Percentiles rank a stretch among this genome's conserved stretches.
These are phyloP conservation scores for Merops nubicus DNA, from an alignment of 2,113 vertebrate genomes.

Conservation along the genomic window DNA sequence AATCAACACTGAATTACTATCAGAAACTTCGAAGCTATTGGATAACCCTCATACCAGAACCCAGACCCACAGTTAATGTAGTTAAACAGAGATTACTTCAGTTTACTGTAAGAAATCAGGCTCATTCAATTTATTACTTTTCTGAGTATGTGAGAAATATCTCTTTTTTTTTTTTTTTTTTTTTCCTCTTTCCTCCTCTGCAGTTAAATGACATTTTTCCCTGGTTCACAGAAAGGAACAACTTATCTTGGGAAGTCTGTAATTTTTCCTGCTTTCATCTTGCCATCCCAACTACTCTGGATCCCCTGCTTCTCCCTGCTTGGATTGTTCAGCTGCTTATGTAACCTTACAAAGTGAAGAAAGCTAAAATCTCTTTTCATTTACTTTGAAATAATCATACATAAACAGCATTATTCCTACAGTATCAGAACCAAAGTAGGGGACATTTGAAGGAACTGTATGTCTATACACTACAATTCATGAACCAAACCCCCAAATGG, in stretches of 20 bases:
- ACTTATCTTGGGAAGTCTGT: background rate
- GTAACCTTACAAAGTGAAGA: background rate
- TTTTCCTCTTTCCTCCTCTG: background rate
- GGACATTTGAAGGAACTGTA: background rate
- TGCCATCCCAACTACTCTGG: background rate
- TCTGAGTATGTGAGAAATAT: background rate
- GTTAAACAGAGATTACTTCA: background rate
- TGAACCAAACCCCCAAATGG: background rate
- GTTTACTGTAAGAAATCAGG: background rate
- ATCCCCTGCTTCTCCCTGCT: background rate
- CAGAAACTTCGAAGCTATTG: background rate
- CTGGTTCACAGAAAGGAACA: background rate
- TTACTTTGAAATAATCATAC: background rate
- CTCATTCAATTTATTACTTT: background rate
- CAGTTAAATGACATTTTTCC: background rate
- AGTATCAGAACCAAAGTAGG: background rate
- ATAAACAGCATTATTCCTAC: background rate
- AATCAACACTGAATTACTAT: background rate
- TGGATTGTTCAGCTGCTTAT: background rate
- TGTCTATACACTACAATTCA: background rate
- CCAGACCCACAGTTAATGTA: background rate
- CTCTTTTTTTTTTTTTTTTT: background rate
- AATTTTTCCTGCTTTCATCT: background rate
- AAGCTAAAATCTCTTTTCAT: background rate
- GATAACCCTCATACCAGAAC: background rate